phyloP scores from a whole-genome alignment of 2,888 invertebrate species.

The Aphidius colemani region DNA sequence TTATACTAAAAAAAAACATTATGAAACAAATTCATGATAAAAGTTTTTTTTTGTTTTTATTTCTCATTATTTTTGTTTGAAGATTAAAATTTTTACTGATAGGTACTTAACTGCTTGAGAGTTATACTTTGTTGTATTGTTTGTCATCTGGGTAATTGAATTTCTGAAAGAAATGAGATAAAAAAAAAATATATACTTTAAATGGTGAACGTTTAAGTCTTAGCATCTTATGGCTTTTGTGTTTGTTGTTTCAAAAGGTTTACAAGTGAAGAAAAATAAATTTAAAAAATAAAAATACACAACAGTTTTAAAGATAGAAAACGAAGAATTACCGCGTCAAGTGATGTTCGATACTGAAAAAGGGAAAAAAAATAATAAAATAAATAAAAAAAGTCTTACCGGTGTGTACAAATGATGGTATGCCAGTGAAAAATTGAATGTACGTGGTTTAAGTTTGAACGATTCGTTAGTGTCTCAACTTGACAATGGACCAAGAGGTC shows the following conservation, averaged over 20 bases:
- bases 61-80: no score
- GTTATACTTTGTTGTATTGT: no score
- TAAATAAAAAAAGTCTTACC: conserved; percentile 16
- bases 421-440: conserved; percentile 32
- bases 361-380: neutral
- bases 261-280: neutral
- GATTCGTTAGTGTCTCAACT: conserved; percentile 49
- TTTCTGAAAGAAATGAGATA: neutral
- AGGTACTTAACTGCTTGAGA: no score
- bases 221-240: neutral
- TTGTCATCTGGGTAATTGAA: no score
- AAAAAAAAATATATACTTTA: neutral
- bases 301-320: neutral
- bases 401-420: conserved; percentile 11
- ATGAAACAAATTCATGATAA: no score
- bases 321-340: no score
- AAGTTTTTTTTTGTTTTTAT: no score
- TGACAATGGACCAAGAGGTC: conserved; percentile 43
- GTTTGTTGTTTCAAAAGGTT: no score
- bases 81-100: no score
- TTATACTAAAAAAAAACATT: no score
- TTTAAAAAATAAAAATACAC: conserved; percentile 2
- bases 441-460: conserved; percentile 39
- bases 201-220: neutral
- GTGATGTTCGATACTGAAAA: neutral